phyloP scores from a whole-genome alignment of 2,797 vertebrate genomes.

The Gallirallus australis region DNA sequence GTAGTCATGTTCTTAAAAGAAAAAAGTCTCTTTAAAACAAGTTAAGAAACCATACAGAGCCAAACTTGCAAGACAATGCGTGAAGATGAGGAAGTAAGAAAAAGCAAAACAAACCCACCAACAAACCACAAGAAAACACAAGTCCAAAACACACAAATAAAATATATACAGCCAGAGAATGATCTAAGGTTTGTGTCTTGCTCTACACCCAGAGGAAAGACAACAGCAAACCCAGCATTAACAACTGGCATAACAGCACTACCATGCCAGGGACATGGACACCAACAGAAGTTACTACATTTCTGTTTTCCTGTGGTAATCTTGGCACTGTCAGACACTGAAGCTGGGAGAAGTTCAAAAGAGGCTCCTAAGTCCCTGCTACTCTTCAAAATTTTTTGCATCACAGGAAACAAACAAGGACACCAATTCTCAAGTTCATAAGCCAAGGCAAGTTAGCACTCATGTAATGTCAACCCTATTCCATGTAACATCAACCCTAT shows the following conservation, averaged over 20 bases:
- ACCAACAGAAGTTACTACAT: not conserved
- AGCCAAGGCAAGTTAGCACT: not conserved
- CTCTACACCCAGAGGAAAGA: not conserved
- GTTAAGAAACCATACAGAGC: not conserved
- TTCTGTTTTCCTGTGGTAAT: not conserved
- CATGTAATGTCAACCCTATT: not conserved
- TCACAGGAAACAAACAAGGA: not conserved
- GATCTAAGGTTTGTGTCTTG: not conserved
- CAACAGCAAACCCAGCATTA: not conserved
- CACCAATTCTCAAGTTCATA: not conserved
- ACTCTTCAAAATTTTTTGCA: not conserved
- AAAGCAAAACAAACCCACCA: no score
- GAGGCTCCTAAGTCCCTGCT: not conserved
- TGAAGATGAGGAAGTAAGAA: not conserved
- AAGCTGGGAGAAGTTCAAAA: not conserved
- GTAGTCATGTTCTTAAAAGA: not conserved
- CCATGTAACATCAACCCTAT: not conserved
- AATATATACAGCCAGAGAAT: not conserved
- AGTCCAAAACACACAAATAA: not conserved
- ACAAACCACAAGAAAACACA: not conserved
- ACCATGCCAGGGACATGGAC: not conserved
- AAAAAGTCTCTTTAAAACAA: not conserved
- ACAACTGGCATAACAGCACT: not conserved
- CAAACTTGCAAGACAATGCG: not conserved
- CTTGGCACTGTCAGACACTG: not conserved